Base-by-base conservation (phyloP, 1,140 invertebrate genomes). In the Neuroterus valhalla region DNA sequence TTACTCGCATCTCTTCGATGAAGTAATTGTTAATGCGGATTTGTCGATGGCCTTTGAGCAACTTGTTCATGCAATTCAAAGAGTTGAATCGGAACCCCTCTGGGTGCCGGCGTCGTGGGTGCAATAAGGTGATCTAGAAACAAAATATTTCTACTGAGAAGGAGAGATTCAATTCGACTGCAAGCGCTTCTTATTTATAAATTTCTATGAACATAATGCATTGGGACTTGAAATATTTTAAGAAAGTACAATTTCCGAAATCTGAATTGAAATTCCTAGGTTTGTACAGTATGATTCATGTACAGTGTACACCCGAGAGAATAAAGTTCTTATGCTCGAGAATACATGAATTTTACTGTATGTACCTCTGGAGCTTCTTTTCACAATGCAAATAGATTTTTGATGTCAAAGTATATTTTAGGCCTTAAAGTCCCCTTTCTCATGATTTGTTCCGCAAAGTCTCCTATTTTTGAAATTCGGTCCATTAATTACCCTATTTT, bases 51-150 rank as follows among this genome's bases (percentile, higher is more conserved):
- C 98, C 26, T 97, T 98, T 81, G 94, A 96, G 78, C 95, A 97
- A 83, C 92, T 99, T 3, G 90, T 98, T 5, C 92, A 93, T 76
- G 93, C 94, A 55, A 94, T 96, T 2, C 95, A 95, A 88, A 92
- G 94, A 82, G 93, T 99, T 17, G 97, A 99, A 89, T 96, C 94
- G 3, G 97, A 99, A 87, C 97, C 98, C 11, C 93, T 98, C 15
- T 99, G 98, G 98, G 97, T 99, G 15, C 98, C 98, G 12, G 94
- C 95, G 19, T 94, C 94, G 15, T 99, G 98, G 98, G 94, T 98
- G 75, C 95, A 96, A 91, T 96, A 93, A 92, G 71, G 21, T 31
- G 23, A 67, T 42, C 23, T 26, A 23, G 26, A 62, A 62, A 21
- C 15, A 11, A 62, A 62, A 2, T 15, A 23, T 62, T 62, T 62